These are phyloP conservation scores for Pogonocherus hispidulus DNA, from an alignment of 2,888 invertebrate genomes.

Conservation along the genomic window DNA sequence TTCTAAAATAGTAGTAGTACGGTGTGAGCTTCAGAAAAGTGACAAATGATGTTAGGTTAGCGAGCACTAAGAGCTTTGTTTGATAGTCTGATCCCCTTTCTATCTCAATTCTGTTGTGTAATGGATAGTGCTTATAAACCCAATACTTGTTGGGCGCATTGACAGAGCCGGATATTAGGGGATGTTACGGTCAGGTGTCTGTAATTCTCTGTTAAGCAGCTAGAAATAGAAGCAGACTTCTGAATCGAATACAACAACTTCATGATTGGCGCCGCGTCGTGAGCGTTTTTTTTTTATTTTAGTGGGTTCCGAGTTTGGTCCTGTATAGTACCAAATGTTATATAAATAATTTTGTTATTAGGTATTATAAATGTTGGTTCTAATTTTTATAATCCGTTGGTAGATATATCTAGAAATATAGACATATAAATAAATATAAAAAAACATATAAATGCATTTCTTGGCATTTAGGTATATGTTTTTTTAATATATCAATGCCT, in stretches of 20 bases:
- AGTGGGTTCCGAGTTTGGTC: no score
- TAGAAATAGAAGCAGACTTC: background rate
- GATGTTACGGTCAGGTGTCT: conserved; percentile 44
- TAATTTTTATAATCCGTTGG: no score
- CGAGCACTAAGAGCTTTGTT: conserved; percentile 32
- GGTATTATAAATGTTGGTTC: no score
- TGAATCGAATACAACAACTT: conserved; percentile 5
- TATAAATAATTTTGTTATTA: no score
- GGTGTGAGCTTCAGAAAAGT: conserved; percentile 22
- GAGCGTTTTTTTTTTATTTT: no score
- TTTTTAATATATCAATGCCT: no score
- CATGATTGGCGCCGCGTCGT: no score
- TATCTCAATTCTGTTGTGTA: conserved; percentile 22
- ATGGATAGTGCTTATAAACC: conserved; percentile 31
- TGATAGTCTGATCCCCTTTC: conserved; percentile 33
- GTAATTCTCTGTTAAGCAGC: conserved; percentile 24
- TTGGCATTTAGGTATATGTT: no score
- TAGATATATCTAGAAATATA: no score
- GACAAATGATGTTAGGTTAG: conserved; percentile 35
- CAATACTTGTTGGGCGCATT: conserved; percentile 34
- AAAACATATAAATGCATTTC: no score
- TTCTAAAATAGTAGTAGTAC: conserved; percentile 30
- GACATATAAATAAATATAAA: no score
- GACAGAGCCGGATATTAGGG: conserved; percentile 48
- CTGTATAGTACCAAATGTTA: no score